phyloP scores from a whole-genome alignment of 2,113 vertebrate genomes.

The Lamprologus lemairii region DNA sequence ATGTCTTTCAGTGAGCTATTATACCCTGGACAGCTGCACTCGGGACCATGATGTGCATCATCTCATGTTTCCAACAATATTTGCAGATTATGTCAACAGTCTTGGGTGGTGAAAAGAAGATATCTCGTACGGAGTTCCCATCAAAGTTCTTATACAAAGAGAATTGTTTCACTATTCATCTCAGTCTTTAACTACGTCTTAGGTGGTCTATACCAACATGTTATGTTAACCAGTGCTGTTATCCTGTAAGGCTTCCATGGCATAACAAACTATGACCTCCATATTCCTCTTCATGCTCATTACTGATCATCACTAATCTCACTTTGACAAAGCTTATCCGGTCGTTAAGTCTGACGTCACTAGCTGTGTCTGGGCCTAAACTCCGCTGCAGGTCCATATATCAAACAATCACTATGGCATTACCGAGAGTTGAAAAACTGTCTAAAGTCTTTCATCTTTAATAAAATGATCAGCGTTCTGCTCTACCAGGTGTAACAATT shows the following conservation, averaged over 20 bases:
- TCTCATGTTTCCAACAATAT: slow-evolving; percentile 16
- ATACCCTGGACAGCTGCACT: slow-evolving; percentile 22
- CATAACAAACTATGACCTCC: neutral
- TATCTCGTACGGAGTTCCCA: neutral
- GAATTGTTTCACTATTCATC: neutral
- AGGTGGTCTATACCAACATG: neutral
- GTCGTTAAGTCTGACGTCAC: too few relatives aligned
- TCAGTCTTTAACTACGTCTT: neutral
- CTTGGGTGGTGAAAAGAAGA: neutral
- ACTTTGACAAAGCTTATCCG: neutral
- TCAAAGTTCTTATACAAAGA: neutral
- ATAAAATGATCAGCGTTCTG: too few relatives aligned
- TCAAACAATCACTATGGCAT: too few relatives aligned
- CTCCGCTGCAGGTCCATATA: too few relatives aligned
- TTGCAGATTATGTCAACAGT: slow-evolving; percentile 4
- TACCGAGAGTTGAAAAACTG: too few relatives aligned
- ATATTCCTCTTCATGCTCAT: neutral
- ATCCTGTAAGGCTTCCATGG: neutral
- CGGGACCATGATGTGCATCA: neutral
- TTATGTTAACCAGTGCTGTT: neutral
- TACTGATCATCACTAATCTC: neutral
- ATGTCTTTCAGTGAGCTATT: neutral
- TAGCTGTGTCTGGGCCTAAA: too few relatives aligned
- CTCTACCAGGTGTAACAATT: too few relatives aligned
- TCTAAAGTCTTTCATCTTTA: too few relatives aligned